A percentile compares a stretch with the other conserved stretches of the same genome.
phyloP scores from a whole-genome alignment of 2,888 invertebrate species.

The Acleris holmiana region DNA sequence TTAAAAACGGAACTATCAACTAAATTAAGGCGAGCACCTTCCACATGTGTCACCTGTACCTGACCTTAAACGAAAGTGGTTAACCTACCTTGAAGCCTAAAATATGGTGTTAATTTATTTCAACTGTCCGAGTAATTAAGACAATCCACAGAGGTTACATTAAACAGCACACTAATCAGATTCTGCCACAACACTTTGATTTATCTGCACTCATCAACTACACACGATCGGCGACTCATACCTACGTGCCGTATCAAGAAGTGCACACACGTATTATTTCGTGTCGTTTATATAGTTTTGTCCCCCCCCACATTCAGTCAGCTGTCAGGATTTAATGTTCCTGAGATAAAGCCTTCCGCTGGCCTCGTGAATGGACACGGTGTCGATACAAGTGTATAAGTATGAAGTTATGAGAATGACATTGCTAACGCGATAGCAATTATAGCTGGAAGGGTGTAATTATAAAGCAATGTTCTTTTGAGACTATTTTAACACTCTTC shows the following conservation, averaged over 20 bases:
- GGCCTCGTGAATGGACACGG: slow-evolving; percentile 50
- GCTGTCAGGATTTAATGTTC: slow-evolving; percentile 41
- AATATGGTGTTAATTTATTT: slow-evolving; percentile 21
- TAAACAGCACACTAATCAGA: slow-evolving; percentile 9
- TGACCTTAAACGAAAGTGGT: slow-evolving; percentile 31
- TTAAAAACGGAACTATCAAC: neutral
- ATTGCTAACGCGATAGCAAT: slow-evolving; percentile 16
- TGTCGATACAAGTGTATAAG: slow-evolving; percentile 9
- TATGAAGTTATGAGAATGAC: slow-evolving; percentile 18
- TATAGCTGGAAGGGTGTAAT: neutral
- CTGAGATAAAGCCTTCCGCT: slow-evolving; percentile 40
- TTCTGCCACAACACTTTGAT: slow-evolving; percentile 9
- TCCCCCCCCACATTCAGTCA: slow-evolving; percentile 42
- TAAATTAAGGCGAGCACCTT: slow-evolving; percentile 12
- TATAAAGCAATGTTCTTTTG: too few relatives aligned
- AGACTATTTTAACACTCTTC: too few relatives aligned
- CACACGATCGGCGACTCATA: slow-evolving; percentile 8
- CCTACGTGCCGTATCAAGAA: slow-evolving; percentile 40
- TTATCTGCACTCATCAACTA: slow-evolving; percentile 20
- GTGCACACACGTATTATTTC: slow-evolving; percentile 38
- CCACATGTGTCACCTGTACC: slow-evolving; percentile 9
- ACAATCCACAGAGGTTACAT: slow-evolving; percentile 11
- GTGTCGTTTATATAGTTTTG: slow-evolving; percentile 42
- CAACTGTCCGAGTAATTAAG: slow-evolving; percentile 16
- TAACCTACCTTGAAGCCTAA: slow-evolving; percentile 34